phyloP scores from a whole-genome alignment of 1,140 invertebrate genomes.

The Meloidogyne exigua region DNA sequence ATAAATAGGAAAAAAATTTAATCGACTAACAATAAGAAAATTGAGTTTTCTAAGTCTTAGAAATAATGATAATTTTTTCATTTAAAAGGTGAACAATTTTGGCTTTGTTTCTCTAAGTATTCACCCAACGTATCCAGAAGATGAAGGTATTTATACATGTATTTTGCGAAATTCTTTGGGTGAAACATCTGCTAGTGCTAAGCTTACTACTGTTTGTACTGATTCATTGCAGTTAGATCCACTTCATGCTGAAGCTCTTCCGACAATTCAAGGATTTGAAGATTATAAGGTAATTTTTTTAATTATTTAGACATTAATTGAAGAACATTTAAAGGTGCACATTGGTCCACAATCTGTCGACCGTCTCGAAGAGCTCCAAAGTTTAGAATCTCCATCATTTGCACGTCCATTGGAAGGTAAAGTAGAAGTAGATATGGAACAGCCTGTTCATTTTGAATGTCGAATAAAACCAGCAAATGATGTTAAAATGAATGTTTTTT shows the following conservation, averaged over 20 bases:
- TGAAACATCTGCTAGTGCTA: slow-evolving; percentile 69
- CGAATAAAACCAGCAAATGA: slow-evolving; percentile 66
- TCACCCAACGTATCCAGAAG: slow-evolving; percentile 83
- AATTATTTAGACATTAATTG: too few relatives aligned
- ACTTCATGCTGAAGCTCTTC: slow-evolving; percentile 53
- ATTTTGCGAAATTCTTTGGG: slow-evolving; percentile 81
- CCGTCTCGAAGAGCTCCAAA: slow-evolving; percentile 57
- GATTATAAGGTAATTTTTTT: slow-evolving; percentile 28
- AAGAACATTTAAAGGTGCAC: slow-evolving; percentile 50
- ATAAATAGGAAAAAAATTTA: too few relatives aligned
- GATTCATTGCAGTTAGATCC: slow-evolving; percentile 49
- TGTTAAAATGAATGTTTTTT: slow-evolving; percentile 70
- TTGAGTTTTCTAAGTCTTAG: too few relatives aligned
- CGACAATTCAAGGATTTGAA: slow-evolving; percentile 52
- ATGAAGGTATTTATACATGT: slow-evolving; percentile 85
- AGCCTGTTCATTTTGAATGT: slow-evolving; percentile 67
- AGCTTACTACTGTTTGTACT: slow-evolving; percentile 42
- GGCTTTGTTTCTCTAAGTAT: slow-evolving; percentile 88
- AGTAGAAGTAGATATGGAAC: slow-evolving; percentile 64
- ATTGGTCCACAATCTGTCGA: slow-evolving; percentile 56
- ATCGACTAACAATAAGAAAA: too few relatives aligned
- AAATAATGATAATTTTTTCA: background rate
- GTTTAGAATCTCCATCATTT: slow-evolving; percentile 52
- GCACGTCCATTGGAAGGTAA: slow-evolving; percentile 42
- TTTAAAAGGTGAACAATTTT: slow-evolving; percentile 74